phyloP scores from a whole-genome alignment of 1,140 invertebrate species.

The Ips typographus region DNA sequence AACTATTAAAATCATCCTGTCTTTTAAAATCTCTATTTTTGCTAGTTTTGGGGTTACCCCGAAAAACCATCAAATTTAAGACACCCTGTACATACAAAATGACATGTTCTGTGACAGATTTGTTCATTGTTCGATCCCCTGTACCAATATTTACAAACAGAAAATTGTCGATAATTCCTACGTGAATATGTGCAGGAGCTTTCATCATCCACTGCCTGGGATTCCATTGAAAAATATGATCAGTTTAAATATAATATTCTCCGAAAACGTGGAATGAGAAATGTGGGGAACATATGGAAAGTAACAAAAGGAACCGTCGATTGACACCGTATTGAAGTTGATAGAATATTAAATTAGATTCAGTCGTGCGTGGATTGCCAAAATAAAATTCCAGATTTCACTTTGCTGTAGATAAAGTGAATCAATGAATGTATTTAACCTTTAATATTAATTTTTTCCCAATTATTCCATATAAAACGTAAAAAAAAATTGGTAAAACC shows the following conservation, averaged over 20 bases:
- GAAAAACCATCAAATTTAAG: no score
- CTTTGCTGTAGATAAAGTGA: not conserved
- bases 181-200: not conserved
- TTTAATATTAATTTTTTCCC: no score
- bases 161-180: not conserved
- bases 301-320: slow-evolving; percentile 8
- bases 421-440: no score
- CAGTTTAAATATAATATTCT: slow-evolving; percentile 10
- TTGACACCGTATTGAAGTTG: slow-evolving; percentile 12
- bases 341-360: slow-evolving; percentile 12
- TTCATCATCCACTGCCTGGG: not conserved
- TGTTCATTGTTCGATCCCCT: not conserved
- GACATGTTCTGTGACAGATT: no score
- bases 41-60: no score
- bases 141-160: not conserved
- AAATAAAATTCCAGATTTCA: not conserved
- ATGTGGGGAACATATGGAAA: slow-evolving; percentile 8
- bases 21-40: no score
- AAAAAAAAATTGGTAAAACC: no score
- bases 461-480: no score
- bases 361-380: not conserved
- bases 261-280: slow-evolving; percentile 3
- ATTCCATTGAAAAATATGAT: slow-evolving; percentile 9
- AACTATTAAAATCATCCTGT: no score
- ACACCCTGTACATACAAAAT: no score